Conservation (phyloP, 2,888 invertebrate species). For the Agrypnus murinus region DNA sequence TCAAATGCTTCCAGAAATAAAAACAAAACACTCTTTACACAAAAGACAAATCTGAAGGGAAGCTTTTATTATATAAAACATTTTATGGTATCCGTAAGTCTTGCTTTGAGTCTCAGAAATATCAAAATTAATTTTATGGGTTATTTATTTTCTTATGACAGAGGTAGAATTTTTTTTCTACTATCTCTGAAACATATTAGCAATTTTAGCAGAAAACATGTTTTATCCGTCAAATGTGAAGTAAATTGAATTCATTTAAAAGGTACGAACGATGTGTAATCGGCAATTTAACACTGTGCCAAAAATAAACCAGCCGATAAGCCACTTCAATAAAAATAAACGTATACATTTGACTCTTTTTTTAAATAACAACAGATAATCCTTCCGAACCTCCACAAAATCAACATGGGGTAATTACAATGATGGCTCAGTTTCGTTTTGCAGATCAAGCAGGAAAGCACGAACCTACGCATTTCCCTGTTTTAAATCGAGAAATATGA, state of each 20-base stretch:
- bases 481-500: too few species aligned
- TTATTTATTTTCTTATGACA: not conserved
- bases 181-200: too few species aligned
- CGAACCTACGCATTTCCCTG: too few species aligned
- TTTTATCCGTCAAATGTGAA: not conserved
- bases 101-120: too few species aligned
- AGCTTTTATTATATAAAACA: not conserved
- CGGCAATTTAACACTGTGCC: not conserved
- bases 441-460: not conserved
- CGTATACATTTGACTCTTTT: conserved; percentile 2
- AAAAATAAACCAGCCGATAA: conserved; percentile 5
- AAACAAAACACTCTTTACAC: too few species aligned
- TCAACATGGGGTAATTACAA: conserved; percentile 5
- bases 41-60: too few species aligned
- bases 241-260: not conserved
- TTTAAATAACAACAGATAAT: conserved; percentile 17
- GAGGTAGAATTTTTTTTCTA: too few species aligned
- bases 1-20: too few species aligned
- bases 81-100: not conserved
- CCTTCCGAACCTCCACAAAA: not conserved
- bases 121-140: not conserved
- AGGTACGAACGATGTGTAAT: conserved; percentile 8
- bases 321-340: conserved; percentile 1
- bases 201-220: not conserved
- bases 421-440: not conserved